Percentiles rank a stretch among this genome's conserved stretches.
Evolutionary conservation across 2,888 invertebrate species (phyloP).

Genomic region (Schizaphis graminum): DNA sequence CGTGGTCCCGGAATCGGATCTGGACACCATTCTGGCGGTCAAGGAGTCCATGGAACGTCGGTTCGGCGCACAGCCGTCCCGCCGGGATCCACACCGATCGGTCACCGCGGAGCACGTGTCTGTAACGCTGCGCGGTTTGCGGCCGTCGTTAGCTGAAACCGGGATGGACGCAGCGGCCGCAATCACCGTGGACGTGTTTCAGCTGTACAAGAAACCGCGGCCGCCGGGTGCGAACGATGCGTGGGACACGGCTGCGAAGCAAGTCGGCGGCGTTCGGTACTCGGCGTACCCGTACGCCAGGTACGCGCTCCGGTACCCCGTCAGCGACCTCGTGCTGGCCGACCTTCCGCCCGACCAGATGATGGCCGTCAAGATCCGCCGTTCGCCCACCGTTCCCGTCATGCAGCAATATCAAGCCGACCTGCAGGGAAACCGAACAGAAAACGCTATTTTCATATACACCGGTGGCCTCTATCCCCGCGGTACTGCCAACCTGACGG

Average conservation of each 20-base stretch:
- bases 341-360: conserved; percentile 59
- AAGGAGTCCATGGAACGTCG: conserved; percentile 55
- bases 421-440: background rate
- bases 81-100: background rate
- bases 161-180: background rate
- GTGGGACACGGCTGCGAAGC: background rate
- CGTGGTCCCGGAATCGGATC: conserved; percentile 61
- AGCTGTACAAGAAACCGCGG: conserved; percentile 38
- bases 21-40: conserved; percentile 51
- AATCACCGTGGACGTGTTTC: conserved; percentile 45
- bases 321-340: conserved; percentile 44
- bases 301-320: conserved; percentile 23
- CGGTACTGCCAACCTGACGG: conserved; percentile 48
- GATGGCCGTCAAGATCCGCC: conserved; percentile 55
- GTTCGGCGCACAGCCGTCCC: conserved; percentile 8
- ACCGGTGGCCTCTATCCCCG: conserved; percentile 58
- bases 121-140: conserved; percentile 41
- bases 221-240: background rate
- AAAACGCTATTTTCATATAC: conserved; percentile 36
- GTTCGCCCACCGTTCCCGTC: background rate
- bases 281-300: conserved; percentile 46
- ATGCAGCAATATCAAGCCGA: background rate
- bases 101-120: conserved; percentile 54
- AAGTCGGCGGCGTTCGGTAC: background rate
- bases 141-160: background rate